These are phyloP conservation scores for Matsumyia berberina DNA, from an alignment of 2,888 invertebrate species.

Conservation along the genomic window DNA sequence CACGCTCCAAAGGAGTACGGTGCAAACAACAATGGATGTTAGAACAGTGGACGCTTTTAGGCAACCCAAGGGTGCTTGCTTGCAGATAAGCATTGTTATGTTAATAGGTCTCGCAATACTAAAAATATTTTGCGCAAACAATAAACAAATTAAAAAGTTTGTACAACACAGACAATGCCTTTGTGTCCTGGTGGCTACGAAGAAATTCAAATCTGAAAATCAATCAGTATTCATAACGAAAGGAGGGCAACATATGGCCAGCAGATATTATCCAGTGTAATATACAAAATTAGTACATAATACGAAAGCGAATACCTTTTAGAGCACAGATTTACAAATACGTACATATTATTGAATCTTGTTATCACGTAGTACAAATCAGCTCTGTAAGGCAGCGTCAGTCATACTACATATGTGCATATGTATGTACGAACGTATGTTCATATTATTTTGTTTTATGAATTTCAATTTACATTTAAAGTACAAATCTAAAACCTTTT, in stretches of 20 bases:
- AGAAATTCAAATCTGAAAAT: conserved; percentile 26
- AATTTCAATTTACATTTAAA: too few species aligned
- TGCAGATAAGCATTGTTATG: conserved; percentile 67
- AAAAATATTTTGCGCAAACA: conserved; percentile 52
- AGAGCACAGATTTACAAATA: neutral
- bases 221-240: conserved; percentile 3
- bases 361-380: neutral
- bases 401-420: too few species aligned
- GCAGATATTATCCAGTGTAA: neutral
- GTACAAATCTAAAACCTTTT: too few species aligned
- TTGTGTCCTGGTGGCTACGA: conserved; percentile 8
- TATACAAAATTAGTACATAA: neutral
- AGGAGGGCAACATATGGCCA: neutral
- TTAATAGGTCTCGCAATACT: conserved; percentile 61
- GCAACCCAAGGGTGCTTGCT: conserved; percentile 47
- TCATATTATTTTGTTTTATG: too few species aligned
- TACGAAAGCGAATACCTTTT: neutral
- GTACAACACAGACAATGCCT: conserved; percentile 2
- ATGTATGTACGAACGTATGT: too few species aligned
- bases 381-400: neutral
- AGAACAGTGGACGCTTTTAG: conserved; percentile 33
- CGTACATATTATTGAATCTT: neutral
- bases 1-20: conserved; percentile 37
- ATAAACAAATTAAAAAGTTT: conserved; percentile 67
- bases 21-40: conserved; percentile 41